Evolutionary conservation across 2,888 invertebrate genomes (phyloP), one percentile per base, ranked within the genome.

Genomic region (Cynaeus angustus): DNA sequence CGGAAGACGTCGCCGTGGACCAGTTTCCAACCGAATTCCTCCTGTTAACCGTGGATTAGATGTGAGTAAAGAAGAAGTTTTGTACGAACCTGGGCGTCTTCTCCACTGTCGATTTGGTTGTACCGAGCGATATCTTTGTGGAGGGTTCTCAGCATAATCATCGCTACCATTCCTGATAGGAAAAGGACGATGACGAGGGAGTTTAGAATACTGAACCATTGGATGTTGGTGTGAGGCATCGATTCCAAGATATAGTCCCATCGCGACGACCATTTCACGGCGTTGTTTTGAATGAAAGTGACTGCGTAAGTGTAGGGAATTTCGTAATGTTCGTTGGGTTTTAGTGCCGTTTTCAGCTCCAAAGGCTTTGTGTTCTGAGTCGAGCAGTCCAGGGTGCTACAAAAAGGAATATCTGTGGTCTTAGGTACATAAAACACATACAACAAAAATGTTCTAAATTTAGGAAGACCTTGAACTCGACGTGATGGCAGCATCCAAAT

Each of bases 231-330:
- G 83, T 98, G 97, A 0, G 97, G 98, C 94, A 98, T 97, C 0
- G 98, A 97, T 86, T 98, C 97, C 68, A 99, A 87, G 73, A 99
- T 98, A 85, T 99, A 99, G 86, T 99, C 99, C 99, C 99, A 99
- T 80, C 99, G 90, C 0, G 98, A 98, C 0, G 98, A 98, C 99
- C 99, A 99, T 86, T 97, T 98, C 9, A 97, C 92, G 0, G 90
- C 89, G 83, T 95, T 91, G 80, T 95, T 93, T 81, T 89, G 88
- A 79, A 89, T 87, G 85, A 96, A 99, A 16, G 86, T 90, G 0
- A 99, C 92, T 4, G 93, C 91, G 86, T 98, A 99, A 0, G 97
- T 91, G 86, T 98, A 99, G 0, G 89, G 89, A 37, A 99, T 90
- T 41, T 88, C 85, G 65, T 94, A 86, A 59, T 81, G 76, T 75